Base-by-base conservation (phyloP, 2,888 invertebrate genomes). In the Flexamia atlantica region DNA sequence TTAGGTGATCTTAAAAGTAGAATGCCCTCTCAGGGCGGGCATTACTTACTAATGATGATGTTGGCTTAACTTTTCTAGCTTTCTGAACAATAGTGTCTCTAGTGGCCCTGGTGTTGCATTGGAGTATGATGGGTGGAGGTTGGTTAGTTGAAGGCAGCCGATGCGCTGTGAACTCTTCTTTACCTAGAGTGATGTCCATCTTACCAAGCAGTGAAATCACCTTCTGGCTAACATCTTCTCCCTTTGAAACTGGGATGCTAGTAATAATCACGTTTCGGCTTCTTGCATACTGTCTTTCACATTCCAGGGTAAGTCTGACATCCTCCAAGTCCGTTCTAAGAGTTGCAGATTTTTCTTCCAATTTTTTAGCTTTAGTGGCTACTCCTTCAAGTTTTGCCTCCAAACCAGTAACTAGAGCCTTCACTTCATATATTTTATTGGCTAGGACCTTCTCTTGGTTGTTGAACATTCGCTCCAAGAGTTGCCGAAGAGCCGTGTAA, bases 1-100 rank as follows among this genome's bases (percentile, higher is more conserved):
- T 72, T n/a, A 72, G 9, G 4, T 72, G 72, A 42, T 72, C 72
- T 42, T 72, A 42, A 42, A 72, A 72, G 17, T 40, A 72, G 3
- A 72, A 20, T 1, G 40, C 20, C 14, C 25, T 72, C 10, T 72
- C 72, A 7, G 72, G 72, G n/a, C 3, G 42, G 4, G 20, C 20
- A 20, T n/a, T 5, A 40, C 72, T 72, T 23, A 72, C 20, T 23
- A 72, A 42, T n/a, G 72, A 72, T 14, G 23, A 12, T 40, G 14
- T 72, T 3, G 72, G 72, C 14, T 36, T 72, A 40, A 14, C 7
- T 42, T 72, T 72, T 7, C 72, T 36, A 12, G 72, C 72, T 14
- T 42, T 72, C 17, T 20, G 36, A 36, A 40, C 72, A 20, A 72
- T 36, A 42, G 17, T 20, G 42, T 72, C 72, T 36, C 72, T 72